Base-by-base conservation (phyloP, 2,888 invertebrate genomes). In the Linyphia triangularis region DNA sequence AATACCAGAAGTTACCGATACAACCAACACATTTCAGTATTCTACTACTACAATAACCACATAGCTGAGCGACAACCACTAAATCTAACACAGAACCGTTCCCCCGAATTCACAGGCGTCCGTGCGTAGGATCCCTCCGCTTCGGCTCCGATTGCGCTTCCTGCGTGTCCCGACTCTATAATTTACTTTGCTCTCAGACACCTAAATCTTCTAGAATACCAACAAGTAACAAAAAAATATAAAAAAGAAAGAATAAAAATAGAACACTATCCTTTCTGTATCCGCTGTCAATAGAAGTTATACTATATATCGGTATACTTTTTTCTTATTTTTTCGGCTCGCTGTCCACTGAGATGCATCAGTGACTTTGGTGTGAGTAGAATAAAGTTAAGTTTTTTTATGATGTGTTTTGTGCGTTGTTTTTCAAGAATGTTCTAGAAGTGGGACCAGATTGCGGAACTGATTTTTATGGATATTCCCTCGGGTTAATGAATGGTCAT, bases 181-280 rank as follows among this genome's bases (percentile, higher is more conserved):
- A 85, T 85, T 85, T 77, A 85, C 84, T 85, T 69, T 67, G 75
- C 75, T 77, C 57, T 67, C 84, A 65, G 67, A 61, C 43, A 59
- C 84, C 77, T 85, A 85, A 85, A 85, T 85, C 84, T 85, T 85
- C 67, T 51, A 65, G 84, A 85, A 85, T 77, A 67, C 75, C 84
- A 85, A 85, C 84, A 85, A 85, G 84, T 85, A 77, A 85, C 83
- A 24, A 22, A 79, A 67, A 81, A 82, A 82, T 19, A 61, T 26
- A 26, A 28, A 22, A 22, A 59, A 24, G 33, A 73, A 83, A 81
- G 73, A 83, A 30, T 65, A 16, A 19, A 3, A 5, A 10, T 33
- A 9, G 5, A 2, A 22, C 51, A 28, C 72, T 72, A 7, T 43
- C 16, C 73, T 59, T 59, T 78, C 43, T 65, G 84, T 77, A 77